Evolutionary conservation across 2,113 vertebrate species (phyloP).

Genomic region (Cephalopterus ornatus): DNA sequence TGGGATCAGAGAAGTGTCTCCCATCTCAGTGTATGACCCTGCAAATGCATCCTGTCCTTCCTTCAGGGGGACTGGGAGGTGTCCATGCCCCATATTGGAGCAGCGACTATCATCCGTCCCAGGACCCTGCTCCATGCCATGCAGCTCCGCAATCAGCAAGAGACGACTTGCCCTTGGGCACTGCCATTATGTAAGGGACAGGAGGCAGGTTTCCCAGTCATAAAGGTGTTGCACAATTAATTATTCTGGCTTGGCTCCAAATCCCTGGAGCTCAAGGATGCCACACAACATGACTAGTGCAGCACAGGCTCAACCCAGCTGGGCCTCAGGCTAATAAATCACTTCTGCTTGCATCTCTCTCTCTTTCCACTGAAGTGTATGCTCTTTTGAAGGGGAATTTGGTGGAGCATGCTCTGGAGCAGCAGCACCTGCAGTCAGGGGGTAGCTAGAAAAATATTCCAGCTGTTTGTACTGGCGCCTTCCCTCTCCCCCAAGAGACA

Average conservation of each 20-base stretch:
- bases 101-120: accelerated
- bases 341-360: accelerated
- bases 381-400: not conserved
- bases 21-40: not conserved
- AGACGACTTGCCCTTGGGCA: not conserved
- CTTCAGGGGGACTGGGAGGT: accelerated
- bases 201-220: conserved; percentile 15
- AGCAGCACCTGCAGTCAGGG: not conserved
- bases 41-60: not conserved
- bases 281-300: conserved; percentile 5
- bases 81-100: not conserved
- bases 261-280: conserved; percentile 1
- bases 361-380: not conserved
- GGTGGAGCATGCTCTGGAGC: not conserved
- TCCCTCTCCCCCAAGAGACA: not conserved
- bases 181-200: not conserved
- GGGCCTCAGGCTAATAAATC: conserved; percentile 51
- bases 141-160: not conserved
- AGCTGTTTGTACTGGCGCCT: not conserved
- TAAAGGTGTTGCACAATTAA: conserved; percentile 49
- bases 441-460: not conserved
- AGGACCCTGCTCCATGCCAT: accelerated
- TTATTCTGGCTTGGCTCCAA: not conserved
- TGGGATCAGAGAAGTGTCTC: not conserved
- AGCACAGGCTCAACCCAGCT: not conserved